phyloP scores from a whole-genome alignment of 1,140 invertebrate genomes.

The Penaeus japonicus region DNA sequence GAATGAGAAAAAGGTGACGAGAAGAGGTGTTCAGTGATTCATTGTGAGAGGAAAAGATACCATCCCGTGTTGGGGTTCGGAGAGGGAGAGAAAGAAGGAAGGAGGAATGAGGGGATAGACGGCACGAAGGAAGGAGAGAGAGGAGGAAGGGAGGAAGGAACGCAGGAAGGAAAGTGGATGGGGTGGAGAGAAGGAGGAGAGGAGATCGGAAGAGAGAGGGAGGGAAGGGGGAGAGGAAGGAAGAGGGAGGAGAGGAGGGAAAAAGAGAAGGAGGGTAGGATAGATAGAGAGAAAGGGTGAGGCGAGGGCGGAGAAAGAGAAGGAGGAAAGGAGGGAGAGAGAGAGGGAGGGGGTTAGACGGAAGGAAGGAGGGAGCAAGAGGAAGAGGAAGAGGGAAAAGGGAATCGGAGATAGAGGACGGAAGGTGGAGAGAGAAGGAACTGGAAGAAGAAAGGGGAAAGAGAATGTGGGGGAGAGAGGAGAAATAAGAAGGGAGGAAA shows the following conservation, averaged over 20 bases:
- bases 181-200: too few species aligned
- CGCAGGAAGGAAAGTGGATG: too few species aligned
- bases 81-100: too few species aligned
- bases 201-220: too few species aligned
- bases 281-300: not conserved
- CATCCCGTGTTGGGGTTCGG: too few species aligned
- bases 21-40: too few species aligned
- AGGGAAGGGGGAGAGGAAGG: too few species aligned
- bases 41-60: too few species aligned
- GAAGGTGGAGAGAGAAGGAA: not conserved
- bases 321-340: not conserved
- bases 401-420: not conserved
- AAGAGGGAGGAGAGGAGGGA: not conserved
- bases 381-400: not conserved
- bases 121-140: too few species aligned
- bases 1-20: too few species aligned
- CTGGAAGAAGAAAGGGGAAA: not conserved
- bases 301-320: not conserved
- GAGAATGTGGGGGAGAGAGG: not conserved
- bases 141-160: too few species aligned
- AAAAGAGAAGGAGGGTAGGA: not conserved
- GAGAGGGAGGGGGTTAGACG: not conserved
- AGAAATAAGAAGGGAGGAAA: not conserved
- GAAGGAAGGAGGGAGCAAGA: not conserved
- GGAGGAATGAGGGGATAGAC: too few species aligned